Evolutionary conservation across 1,140 invertebrate genomes (phyloP).

Genomic region (Antheraea mylitta): DNA sequence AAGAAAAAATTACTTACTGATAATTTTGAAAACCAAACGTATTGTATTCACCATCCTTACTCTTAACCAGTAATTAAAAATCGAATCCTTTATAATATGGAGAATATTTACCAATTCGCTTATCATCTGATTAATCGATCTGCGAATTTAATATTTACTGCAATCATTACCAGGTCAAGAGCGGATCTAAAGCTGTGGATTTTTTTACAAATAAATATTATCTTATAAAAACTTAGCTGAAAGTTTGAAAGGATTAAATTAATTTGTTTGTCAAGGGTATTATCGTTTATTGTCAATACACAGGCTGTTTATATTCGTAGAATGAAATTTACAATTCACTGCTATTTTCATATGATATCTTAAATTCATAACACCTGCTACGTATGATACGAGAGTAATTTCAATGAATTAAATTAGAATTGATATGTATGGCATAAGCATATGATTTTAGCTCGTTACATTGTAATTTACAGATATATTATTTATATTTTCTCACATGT

Average conservation of each 20-base stretch:
- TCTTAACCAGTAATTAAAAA: neutral
- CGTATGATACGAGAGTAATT: too few species aligned
- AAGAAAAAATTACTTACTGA: too few species aligned
- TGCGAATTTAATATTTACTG: neutral
- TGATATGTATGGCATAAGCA: too few species aligned
- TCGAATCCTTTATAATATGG: neutral
- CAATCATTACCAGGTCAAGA: neutral
- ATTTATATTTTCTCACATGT: too few species aligned
- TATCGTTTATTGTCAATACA: neutral
- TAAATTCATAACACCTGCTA: too few species aligned
- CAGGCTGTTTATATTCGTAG: neutral
- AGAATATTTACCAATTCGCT: neutral
- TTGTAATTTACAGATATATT: too few species aligned
- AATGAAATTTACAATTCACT: too few species aligned
- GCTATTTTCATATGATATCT: too few species aligned
- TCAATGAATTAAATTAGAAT: too few species aligned
- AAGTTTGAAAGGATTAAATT: neutral
- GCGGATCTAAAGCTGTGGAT: neutral
- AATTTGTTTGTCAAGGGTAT: neutral
- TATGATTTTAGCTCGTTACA: too few species aligned
- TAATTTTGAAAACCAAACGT: too few species aligned
- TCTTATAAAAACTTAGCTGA: neutral
- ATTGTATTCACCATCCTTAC: neutral
- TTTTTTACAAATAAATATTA: neutral
- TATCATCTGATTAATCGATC: neutral